Evolutionary conservation across 2,113 vertebrate species (phyloP), one percentile per base, ranked within the genome.

Genomic region (Strix uralensis): DNA sequence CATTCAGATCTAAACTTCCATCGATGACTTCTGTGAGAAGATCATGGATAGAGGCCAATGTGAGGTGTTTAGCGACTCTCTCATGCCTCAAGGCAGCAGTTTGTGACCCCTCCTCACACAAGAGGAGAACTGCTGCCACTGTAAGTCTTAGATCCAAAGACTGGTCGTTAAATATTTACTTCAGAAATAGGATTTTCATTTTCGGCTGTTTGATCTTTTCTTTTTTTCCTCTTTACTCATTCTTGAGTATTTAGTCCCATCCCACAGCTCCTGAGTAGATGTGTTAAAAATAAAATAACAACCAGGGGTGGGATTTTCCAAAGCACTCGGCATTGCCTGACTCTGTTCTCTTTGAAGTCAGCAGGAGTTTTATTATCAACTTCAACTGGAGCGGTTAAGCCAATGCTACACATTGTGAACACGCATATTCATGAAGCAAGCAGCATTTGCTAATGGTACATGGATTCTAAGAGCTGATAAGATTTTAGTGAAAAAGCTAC

Each of bases 261-360:
- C 94, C 89, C 78, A 73, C 70, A 90, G 71, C 54, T 92, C 66
- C 86, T 73, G 78, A 85, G 86, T 67, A 73, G 84, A 94, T 18
- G 81, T 22, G 54, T 95, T 66, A 97, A 91, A 94, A 95, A 90
- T 62, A 92, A 97, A 96, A 87, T 81, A 94, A 95, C 89, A 97
- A 85, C 84, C 65, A 92, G 70, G 89, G 92, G 92, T 91, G 91
- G 97, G 96, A 96, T 97, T 97, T 97, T 97, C 92, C 92, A 91
- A 97, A 95, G 94, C 74, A 42, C 63, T 91, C 73, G 4, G 77
- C 71, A n/a, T 80, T 5, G 73, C 71, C 89, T 73, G 77, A 32
- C 87, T 92, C 77, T 67, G 26, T 91, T 90, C 92, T 82, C 89
- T 97, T 96, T 97, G 97, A 96, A 96, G 96, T 96, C 95, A 91